Evolutionary conservation across 2,797 vertebrate genomes (phyloP).

Genomic region (Darevskia mixta): DNA sequence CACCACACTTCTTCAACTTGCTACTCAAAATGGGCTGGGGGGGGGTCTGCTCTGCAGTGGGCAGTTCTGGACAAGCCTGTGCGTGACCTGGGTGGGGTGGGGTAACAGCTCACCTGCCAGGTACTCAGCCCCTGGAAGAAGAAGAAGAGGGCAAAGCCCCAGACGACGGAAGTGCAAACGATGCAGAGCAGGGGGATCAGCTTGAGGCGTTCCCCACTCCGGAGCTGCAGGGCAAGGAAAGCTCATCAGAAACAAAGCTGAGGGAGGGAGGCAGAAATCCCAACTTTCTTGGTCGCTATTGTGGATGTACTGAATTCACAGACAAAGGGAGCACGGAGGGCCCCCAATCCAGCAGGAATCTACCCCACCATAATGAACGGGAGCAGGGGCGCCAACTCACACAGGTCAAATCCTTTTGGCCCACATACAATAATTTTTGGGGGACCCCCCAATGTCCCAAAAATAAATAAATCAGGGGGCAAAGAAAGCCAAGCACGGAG

Average conservation of each 20-base stretch:
- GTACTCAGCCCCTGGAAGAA: conserved; percentile 99
- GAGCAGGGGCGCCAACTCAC: no score
- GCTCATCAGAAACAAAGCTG: background rate
- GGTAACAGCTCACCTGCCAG: conserved; percentile 88
- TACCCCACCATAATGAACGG: background rate
- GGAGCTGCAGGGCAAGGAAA: conserved; percentile 79
- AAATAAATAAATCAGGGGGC: no score
- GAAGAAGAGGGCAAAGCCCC: conserved; percentile 96
- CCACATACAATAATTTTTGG: no score
- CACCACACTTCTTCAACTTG: no score
- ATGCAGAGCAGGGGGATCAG: conserved; percentile 92
- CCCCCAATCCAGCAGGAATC: background rate
- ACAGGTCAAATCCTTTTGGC: no score
- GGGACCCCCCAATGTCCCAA: no score
- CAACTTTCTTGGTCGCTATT: background rate
- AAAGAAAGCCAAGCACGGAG: no score
- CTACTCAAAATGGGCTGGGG: no score
- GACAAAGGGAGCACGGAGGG: background rate
- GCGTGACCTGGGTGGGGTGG: accelerated
- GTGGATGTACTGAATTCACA: no score
- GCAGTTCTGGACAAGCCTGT: no score
- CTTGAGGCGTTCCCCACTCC: conserved; percentile 92
- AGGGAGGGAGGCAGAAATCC: background rate
- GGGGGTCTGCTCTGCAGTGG: no score
- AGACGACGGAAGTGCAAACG: conserved; percentile 92